phyloP scores from a whole-genome alignment of 2,113 vertebrate species.

The Elaphurus davidianus region DNA sequence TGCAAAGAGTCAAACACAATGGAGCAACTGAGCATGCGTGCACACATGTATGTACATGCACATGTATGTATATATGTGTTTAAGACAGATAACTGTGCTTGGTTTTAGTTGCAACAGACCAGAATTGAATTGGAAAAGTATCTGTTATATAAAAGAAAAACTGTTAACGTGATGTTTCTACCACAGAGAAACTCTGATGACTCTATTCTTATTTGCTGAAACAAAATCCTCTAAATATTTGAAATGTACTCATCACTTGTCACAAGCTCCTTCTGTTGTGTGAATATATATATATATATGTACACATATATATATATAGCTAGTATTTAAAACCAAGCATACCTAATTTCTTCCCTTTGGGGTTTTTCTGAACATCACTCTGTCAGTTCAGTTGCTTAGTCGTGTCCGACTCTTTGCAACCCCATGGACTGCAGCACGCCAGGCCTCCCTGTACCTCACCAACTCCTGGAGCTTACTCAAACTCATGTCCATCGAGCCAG shows the following conservation, averaged over 20 bases:
- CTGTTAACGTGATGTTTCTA: neutral
- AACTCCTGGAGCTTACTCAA: neutral
- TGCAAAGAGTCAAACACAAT: neutral
- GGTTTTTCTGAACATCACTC: neutral
- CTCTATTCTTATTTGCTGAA: slow-evolving; percentile 24
- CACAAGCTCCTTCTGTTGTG: slow-evolving; percentile 41
- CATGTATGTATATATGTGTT: neutral
- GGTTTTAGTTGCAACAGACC: neutral
- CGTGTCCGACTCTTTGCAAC: accelerated
- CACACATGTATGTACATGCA: neutral
- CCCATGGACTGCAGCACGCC: neutral
- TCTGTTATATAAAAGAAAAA: neutral
- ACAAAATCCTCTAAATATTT: slow-evolving; percentile 33
- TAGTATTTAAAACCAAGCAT: slow-evolving; percentile 27
- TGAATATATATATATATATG: neutral
- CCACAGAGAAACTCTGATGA: neutral
- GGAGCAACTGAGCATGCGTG: neutral
- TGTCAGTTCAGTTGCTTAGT: neutral
- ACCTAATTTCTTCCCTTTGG: neutral
- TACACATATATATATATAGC: neutral
- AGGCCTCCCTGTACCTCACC: neutral
- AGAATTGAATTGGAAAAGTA: neutral
- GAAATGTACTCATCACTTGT: slow-evolving; percentile 41
- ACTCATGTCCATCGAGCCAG: neutral
- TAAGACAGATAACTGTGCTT: neutral